phyloP scores from a whole-genome alignment of 2,113 vertebrate species.

The Chelonoidis abingdonii region DNA sequence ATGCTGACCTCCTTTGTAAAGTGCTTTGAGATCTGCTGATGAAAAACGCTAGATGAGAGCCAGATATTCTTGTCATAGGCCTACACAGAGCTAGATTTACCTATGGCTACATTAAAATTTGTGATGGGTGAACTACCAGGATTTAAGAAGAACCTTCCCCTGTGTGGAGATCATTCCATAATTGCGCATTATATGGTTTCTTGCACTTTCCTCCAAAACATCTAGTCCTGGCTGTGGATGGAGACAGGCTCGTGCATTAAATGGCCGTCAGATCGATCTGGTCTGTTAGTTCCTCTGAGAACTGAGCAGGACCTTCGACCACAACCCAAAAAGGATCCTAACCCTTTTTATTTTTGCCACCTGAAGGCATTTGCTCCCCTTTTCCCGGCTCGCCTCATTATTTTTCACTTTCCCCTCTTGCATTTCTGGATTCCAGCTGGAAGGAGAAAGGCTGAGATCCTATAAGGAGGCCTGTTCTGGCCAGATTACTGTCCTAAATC shows the following conservation, averaged over 20 bases:
- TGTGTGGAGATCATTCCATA: not conserved
- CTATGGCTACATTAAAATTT: not conserved
- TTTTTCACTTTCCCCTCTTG: not conserved
- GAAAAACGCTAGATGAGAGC: not conserved
- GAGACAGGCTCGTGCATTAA: not conserved
- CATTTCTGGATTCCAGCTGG: not conserved
- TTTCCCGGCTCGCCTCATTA: not conserved
- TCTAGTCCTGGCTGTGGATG: not conserved
- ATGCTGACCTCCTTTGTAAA: not conserved
- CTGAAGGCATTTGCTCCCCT: not conserved
- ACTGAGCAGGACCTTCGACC: not conserved
- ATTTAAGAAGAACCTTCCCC: not conserved
- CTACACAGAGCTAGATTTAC: not conserved
- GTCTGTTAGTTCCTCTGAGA: not conserved
- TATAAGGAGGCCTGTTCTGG: not conserved
- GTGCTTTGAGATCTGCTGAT: not conserved
- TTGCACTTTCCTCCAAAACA: not conserved
- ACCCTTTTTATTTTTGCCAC: not conserved
- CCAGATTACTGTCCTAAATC: accelerated
- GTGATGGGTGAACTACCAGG: not conserved
- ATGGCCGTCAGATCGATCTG: accelerated
- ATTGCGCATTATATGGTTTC: not conserved
- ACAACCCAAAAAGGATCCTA: not conserved
- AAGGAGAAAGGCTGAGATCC: not conserved
- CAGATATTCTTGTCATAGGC: not conserved